Base-by-base conservation (phyloP, 2,113 vertebrate species). In the Bujurquina vittata region DNA sequence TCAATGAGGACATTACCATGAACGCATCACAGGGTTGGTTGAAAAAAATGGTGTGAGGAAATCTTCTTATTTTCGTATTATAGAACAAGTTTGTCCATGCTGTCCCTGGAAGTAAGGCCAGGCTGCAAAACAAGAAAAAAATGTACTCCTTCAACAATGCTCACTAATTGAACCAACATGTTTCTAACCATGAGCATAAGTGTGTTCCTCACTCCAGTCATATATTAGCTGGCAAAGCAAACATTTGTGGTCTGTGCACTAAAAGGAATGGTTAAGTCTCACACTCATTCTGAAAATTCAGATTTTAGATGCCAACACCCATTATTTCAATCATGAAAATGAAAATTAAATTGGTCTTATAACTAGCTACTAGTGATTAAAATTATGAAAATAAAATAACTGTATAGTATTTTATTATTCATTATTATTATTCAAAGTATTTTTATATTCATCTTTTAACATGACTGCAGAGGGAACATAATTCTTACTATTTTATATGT, bases 381-480 rank as follows among this genome's bases (percentile, higher is more conserved):
- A 49, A 5, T 49, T 12, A 49, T 49, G 46, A 52, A 52, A 52
- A 52, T 52, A 52, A 52, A 52, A 18, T 52, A 52, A 17, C 15
- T 18, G 6, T 7, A 18, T 52, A 18, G 49, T 26, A 26, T 26
- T 26, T 26, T 26, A 26, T 2, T 26, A 26, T 26, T 26, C 26
- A 26, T 26, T 26, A 26, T 26, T 26, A 26, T 26, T 26, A 26
- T 26, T 49, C 18, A 49, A 49, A 20, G 18, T 20, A 67, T 67
- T 67, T 67, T 67, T 67, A 22, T 67, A 67, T 67, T 20, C 40
- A 69, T 49, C 43, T 69, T 69, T 52, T 10, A 69, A 69, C 40
- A 69, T 69, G 17, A 31, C 65, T 69, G 65, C 18, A 69, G 43
- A 69, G 23, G 65, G 17, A 69, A 31, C 43, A 52, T 20, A 69